Conservation (phyloP, 2,888 invertebrate genomes). For the Hecatera dysodea region DNA sequence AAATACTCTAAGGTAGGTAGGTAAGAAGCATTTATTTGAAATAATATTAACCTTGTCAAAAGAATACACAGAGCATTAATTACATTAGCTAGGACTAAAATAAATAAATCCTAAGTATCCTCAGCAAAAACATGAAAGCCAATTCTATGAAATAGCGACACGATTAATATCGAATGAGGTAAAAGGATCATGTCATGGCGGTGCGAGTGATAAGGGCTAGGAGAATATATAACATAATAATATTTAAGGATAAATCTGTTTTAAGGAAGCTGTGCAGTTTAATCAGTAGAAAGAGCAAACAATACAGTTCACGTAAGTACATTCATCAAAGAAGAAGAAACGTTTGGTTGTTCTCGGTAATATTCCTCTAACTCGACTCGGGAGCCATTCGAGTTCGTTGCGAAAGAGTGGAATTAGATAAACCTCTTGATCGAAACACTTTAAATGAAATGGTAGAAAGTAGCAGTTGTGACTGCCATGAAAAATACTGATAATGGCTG, state of each 20-base stretch:
- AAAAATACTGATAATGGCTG: background rate
- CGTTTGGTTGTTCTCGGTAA: background rate
- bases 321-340: background rate
- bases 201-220: background rate
- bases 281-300: background rate
- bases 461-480: background rate
- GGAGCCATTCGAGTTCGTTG: background rate
- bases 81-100: background rate
- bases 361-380: background rate
- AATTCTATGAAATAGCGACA: no score
- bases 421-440: background rate
- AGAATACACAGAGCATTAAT: background rate
- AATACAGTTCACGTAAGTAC: background rate
- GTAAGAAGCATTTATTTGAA: constrained; percentile 12
- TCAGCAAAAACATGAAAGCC: no score
- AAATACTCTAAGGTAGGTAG: background rate
- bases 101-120: no score
- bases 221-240: background rate
- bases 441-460: background rate
- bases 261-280: background rate
- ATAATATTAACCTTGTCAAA: background rate
- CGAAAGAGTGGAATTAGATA: background rate
- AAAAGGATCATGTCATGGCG: background rate
- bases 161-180: background rate
- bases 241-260: background rate